Percentiles rank a stretch among this genome's conserved stretches.
Evolutionary conservation across 1,140 invertebrate genomes (phyloP).

Genomic region (Aricia agestis): DNA sequence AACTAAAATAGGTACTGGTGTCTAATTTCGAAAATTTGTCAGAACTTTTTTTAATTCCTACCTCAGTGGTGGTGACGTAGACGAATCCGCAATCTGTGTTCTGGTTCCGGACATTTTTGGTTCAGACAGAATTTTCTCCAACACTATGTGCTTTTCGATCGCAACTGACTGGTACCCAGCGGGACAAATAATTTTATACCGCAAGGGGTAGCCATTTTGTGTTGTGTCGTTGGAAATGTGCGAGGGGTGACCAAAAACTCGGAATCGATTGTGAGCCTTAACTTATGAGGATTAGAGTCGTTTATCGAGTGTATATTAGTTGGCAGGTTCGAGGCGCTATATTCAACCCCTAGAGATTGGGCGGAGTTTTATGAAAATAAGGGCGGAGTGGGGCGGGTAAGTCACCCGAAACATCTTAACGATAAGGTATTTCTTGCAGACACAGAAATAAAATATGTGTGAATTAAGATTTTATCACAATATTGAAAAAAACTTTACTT

Average conservation of each 20-base stretch:
- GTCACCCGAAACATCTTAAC: conserved; percentile 16
- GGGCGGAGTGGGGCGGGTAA: conserved; percentile 37
- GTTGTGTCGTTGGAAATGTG: conserved; percentile 25
- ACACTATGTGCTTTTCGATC: conserved; percentile 29
- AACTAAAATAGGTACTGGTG: too few species aligned
- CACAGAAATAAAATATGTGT: background rate
- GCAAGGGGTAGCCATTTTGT: conserved; percentile 46
- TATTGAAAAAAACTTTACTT: too few species aligned
- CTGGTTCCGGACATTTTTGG: conserved; percentile 52
- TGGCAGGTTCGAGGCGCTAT: conserved; percentile 24
- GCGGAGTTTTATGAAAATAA: conserved; percentile 45
- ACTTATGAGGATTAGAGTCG: conserved; percentile 23
- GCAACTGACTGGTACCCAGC: conserved; percentile 38
- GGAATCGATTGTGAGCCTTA: conserved; percentile 17
- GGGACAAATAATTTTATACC: conserved; percentile 59
- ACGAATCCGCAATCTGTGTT: conserved; percentile 61
- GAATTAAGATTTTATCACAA: background rate
- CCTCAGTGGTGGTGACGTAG: conserved; percentile 60
- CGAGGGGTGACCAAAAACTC: conserved; percentile 16
- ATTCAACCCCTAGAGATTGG: conserved; percentile 37
- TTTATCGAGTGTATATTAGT: conserved; percentile 20
- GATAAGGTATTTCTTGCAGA: background rate
- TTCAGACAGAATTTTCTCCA: conserved; percentile 14
- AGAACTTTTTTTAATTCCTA: conserved; percentile 27
- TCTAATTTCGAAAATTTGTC: background rate